A percentile compares a stretch with the other conserved stretches of the same genome.
These are phyloP conservation scores for Rhogogaster chlorosoma DNA, from an alignment of 2,888 invertebrate genomes.

Conservation along the genomic window DNA sequence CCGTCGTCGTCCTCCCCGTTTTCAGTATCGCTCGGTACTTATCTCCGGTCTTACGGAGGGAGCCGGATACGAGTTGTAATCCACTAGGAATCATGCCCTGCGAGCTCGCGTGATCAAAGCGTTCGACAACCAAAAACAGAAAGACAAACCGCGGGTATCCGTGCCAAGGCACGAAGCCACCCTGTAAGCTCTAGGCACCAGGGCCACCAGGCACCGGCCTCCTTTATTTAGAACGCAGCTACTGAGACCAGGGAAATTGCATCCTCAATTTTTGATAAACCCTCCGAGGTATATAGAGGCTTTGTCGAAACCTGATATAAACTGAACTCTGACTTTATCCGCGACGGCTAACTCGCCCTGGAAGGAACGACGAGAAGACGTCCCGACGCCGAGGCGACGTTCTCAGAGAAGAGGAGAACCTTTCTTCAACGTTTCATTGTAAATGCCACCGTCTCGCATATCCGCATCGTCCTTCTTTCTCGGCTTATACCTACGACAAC, in stretches of 20 bases:
- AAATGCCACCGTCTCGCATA: constrained; percentile 64
- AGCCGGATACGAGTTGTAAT: constrained; percentile 14
- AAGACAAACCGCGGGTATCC: constrained; percentile 30
- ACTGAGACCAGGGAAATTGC: constrained; percentile 73
- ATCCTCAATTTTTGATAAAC: constrained; percentile 77
- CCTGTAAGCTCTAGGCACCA: background rate
- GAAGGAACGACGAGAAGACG: constrained; percentile 59
- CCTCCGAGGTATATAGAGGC: constrained; percentile 67
- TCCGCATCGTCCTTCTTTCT: constrained; percentile 19
- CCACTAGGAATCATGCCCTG: constrained; percentile 2
- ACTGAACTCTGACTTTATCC: constrained; percentile 70
- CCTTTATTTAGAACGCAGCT: constrained; percentile 73
- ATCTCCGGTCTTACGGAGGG: background rate
- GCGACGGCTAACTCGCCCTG: constrained; percentile 56
- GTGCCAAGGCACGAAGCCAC: constrained; percentile 31
- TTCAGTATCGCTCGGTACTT: constrained; percentile 9
- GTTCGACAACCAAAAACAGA: constrained; percentile 43
- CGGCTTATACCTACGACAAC: constrained; percentile 1
- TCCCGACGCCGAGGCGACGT: constrained; percentile 11
- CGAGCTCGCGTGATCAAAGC: constrained; percentile 42
- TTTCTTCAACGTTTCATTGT: constrained; percentile 70
- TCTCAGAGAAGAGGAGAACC: constrained; percentile 59
- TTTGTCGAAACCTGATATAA: constrained; percentile 73
- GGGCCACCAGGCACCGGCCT: constrained; percentile 58
- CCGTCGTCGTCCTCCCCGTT: background rate